phyloP scores from a whole-genome alignment of 2,888 invertebrate genomes.

The Dryococelus australis region DNA sequence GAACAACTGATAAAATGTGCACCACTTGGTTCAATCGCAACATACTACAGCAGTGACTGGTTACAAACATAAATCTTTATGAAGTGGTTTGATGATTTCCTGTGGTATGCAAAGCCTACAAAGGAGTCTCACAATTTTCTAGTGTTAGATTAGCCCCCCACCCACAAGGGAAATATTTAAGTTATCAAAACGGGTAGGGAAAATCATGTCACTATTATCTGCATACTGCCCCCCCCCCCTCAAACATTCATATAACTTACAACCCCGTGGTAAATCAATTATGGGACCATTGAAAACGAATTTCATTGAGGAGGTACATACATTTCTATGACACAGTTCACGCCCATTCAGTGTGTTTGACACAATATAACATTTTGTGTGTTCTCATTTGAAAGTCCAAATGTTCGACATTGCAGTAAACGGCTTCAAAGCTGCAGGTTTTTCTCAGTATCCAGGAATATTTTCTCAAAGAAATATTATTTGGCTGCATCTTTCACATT shows the following conservation, averaged over 20 bases:
- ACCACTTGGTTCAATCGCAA: constrained; percentile 48
- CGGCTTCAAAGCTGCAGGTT: constrained; percentile 44
- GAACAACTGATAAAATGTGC: constrained; percentile 45
- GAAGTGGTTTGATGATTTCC: constrained; percentile 50
- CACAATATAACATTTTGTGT: constrained; percentile 48
- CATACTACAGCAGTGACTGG: constrained; percentile 45
- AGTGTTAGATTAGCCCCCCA: constrained; percentile 49
- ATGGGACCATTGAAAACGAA: constrained; percentile 29
- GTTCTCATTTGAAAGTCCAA: constrained; percentile 50
- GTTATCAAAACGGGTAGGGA: constrained; percentile 46
- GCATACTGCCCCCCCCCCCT: constrained; percentile 21
- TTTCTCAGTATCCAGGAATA: not conserved
- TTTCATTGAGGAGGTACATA: constrained; percentile 31
- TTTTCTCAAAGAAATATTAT: constrained; percentile 18
- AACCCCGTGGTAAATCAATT: constrained; percentile 3
- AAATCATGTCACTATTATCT: constrained; percentile 47
- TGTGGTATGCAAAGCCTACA: constrained; percentile 42
- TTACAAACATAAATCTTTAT: constrained; percentile 22
- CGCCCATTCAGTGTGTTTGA: constrained; percentile 42
- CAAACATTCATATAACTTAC: not conserved
- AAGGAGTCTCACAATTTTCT: constrained; percentile 44
- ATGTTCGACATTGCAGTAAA: constrained; percentile 43
- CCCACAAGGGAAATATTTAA: constrained; percentile 49
- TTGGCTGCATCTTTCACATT: not conserved
- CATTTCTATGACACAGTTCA: constrained; percentile 22